Percentiles rank a stretch among this genome's conserved stretches.
phyloP scores from a whole-genome alignment of 1,140 invertebrate species.

The Bombus picipes region DNA sequence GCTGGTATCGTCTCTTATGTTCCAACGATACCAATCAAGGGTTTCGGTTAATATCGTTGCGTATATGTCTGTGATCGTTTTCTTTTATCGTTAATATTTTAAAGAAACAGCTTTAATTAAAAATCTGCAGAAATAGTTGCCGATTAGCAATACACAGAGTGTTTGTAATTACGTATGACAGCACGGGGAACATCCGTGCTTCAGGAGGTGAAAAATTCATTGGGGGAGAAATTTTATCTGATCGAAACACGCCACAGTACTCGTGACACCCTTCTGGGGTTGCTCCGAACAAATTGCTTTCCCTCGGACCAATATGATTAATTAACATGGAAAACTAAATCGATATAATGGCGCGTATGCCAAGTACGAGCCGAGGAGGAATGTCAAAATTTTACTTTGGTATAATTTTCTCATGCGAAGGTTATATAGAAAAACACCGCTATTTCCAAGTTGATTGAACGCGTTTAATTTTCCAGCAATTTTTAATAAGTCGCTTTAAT shows the following conservation, averaged over 20 bases:
- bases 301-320: conserved; percentile 30
- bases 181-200: background rate
- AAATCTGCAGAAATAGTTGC: too few relatives aligned
- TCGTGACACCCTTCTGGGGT: conserved; percentile 9
- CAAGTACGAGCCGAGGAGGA: background rate
- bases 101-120: background rate
- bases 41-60: too few relatives aligned
- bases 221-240: conserved; percentile 26
- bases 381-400: background rate
- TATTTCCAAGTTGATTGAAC: too few relatives aligned
- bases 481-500: too few relatives aligned
- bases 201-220: conserved; percentile 16
- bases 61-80: too few relatives aligned
- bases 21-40: too few relatives aligned
- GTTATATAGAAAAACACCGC: background rate
- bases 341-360: background rate
- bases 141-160: background rate
- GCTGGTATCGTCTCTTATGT: too few relatives aligned
- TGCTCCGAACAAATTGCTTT: conserved; percentile 17
- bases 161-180: background rate
- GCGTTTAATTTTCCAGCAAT: too few relatives aligned
- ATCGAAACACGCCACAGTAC: conserved; percentile 16
- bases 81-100: background rate
- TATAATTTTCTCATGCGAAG: background rate
- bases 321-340: conserved; percentile 22